Evolutionary conservation across 2,797 vertebrate genomes (phyloP).

Genomic region (Enteromius paludinosus): DNA sequence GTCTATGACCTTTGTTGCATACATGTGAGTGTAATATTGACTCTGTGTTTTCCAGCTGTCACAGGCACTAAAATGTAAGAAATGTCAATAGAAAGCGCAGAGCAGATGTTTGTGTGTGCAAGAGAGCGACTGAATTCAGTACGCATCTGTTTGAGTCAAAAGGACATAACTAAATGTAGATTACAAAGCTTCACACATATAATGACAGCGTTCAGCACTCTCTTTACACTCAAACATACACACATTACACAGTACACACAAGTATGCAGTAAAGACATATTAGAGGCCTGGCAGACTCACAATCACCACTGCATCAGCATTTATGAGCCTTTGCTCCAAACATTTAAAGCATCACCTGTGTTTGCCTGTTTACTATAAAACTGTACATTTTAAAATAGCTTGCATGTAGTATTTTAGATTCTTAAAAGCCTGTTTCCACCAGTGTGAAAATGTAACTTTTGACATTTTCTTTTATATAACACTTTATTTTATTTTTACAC

Average conservation of each 20-base stretch:
- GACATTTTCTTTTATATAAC: not conserved
- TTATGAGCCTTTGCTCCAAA: not conserved
- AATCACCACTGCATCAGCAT: not conserved
- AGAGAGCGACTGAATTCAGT: not conserved
- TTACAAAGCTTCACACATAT: conserved; percentile 29
- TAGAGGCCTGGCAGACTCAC: not conserved
- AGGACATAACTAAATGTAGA: conserved; percentile 31
- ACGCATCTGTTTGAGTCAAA: conserved; percentile 19
- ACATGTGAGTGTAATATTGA: not conserved
- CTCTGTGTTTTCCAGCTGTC: not conserved
- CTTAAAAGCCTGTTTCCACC: not conserved
- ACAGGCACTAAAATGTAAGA: not conserved
- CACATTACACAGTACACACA: conserved; percentile 13
- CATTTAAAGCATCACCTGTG: not conserved
- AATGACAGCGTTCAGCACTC: conserved; percentile 22
- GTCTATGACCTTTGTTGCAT: not conserved
- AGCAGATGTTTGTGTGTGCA: conserved; percentile 4
- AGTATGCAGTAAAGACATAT: conserved; percentile 21
- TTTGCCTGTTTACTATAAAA: not conserved
- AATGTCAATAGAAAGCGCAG: conserved; percentile 9
- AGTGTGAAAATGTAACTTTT: not conserved
- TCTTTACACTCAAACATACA: conserved; percentile 25
- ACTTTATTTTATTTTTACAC: not conserved
- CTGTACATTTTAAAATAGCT: not conserved
- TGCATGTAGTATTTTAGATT: not conserved